Conservation (phyloP, 2,888 invertebrate genomes). For the Oscheius sp. region DNA sequence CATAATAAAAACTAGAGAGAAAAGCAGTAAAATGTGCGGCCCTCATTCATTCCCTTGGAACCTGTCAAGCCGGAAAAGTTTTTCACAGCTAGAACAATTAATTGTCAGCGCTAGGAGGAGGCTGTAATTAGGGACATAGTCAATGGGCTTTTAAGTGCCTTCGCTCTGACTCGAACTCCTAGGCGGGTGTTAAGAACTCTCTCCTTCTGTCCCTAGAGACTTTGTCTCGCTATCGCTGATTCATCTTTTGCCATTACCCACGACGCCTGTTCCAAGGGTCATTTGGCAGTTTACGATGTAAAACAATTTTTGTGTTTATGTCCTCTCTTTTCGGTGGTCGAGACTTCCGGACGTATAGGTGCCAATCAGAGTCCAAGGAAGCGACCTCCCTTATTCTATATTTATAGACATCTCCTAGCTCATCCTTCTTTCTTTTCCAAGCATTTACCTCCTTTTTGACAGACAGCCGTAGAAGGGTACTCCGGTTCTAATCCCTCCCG, state of each 20-base stretch:
- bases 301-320: not conserved
- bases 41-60: not conserved
- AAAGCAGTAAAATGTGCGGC: not conserved
- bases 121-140: constrained; percentile 30
- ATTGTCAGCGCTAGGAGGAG: constrained; percentile 4
- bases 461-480: too few species aligned
- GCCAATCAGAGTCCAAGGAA: constrained; percentile 25
- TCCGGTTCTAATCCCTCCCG: constrained; percentile 11
- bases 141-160: constrained; percentile 26
- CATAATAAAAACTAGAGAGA: constrained; percentile 19
- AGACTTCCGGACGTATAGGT: not conserved
- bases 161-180: constrained; percentile 1
- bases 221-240: constrained; percentile 27
- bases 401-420: not conserved
- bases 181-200: constrained; percentile 32
- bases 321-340: not conserved
- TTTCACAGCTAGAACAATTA: constrained; percentile 22
- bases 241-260: constrained; percentile 34
- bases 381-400: constrained; percentile 1
- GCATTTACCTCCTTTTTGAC: too few species aligned
- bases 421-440: not conserved
- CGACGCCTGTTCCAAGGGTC: constrained; percentile 18
- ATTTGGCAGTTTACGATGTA: constrained; percentile 7
- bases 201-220: constrained; percentile 18
- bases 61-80: not conserved